Evolutionary conservation across 2,113 vertebrate species (phyloP).

Genomic region (Pelmatolapia mariae): DNA sequence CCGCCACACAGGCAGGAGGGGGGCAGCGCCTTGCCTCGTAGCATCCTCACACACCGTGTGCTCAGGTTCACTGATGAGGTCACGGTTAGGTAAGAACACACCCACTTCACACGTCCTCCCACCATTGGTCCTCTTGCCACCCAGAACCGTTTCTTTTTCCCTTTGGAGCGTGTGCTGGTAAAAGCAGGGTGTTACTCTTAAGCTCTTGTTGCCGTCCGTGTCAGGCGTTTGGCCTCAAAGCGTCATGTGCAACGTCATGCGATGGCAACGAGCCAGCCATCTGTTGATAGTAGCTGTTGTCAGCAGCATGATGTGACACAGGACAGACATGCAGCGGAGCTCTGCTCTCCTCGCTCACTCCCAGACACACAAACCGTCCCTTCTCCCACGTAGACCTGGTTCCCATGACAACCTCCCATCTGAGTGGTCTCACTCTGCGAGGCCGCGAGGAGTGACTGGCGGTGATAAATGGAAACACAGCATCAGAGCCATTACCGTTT

Average conservation of each 20-base stretch:
- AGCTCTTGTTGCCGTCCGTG: background rate
- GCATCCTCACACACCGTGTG: conserved; percentile 74
- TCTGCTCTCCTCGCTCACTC: background rate
- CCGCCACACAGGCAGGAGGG: conserved; percentile 74
- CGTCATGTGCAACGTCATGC: conserved; percentile 17
- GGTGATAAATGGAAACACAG: conserved; percentile 41
- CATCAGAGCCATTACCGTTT: conserved; percentile 24
- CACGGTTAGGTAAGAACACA: conserved; percentile 78
- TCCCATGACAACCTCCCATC: conserved; percentile 56
- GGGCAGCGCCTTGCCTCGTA: conserved; percentile 73
- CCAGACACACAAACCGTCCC: background rate
- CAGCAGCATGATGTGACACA: conserved; percentile 4
- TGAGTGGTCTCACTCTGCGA: conserved; percentile 2
- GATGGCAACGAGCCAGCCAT: background rate
- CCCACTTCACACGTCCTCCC: background rate
- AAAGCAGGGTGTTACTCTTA: conserved; percentile 1
- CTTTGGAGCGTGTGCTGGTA: background rate
- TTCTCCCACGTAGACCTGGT: conserved; percentile 34
- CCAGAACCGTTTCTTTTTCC: background rate
- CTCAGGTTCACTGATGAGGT: conserved; percentile 81
- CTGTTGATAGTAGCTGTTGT: conserved; percentile 11
- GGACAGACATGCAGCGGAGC: background rate
- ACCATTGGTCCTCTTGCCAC: background rate
- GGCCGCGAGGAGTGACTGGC: conserved; percentile 27
- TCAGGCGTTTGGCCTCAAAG: background rate